Base-by-base conservation (phyloP, 2,797 vertebrate genomes). In the Gymnothorax reevesii region DNA sequence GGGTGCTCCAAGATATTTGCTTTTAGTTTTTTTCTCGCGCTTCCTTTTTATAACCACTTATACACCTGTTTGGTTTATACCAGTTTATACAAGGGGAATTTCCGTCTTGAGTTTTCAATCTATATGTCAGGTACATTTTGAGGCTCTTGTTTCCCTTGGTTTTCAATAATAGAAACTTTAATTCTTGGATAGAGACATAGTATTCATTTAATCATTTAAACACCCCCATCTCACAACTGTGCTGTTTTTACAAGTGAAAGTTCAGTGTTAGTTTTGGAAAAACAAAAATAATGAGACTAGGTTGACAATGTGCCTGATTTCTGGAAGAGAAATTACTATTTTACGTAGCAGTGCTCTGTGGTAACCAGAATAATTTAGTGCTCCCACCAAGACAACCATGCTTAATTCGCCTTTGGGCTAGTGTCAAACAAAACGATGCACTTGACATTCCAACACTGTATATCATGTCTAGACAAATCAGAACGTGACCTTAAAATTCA, bases 351-450 rank as follows among this genome's bases (percentile, higher is more conserved):
- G 71, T 27, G 4, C 15, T 85, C 71, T 79, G 60, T 54, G 52
- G 77, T 82, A 22, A 79, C 75, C 75, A 17, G 75, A 79, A n/a
- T 17, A n/a, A 54, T 75, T 75, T 15, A 77, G 73, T 22, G 52
- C 33, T 80, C 52, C 17, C 49, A 54, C 77, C 20, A 49, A 77
- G 73, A 77, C 33, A 77, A 49, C 27, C 73, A 7, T 15, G 6
- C 77, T 54, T 49, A 22, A 22, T 80, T 80, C 77, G 49, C 52
- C 22, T 55, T 80, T 20, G 52, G 55, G 77, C 2, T n/a, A 3
- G 22, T 49, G n/a, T 80, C 77, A 80, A 80, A 80, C 77, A 80
- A 55, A 8, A 55, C n/a, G 77, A 80, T 80, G 54, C 77, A 80
- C 77, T 54, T 54, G 17, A 54, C 77, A 80, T 80, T 80, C 77